Evolutionary conservation across 2,797 vertebrate species (phyloP).

Genomic region (Acrocephalus scirpaceus): DNA sequence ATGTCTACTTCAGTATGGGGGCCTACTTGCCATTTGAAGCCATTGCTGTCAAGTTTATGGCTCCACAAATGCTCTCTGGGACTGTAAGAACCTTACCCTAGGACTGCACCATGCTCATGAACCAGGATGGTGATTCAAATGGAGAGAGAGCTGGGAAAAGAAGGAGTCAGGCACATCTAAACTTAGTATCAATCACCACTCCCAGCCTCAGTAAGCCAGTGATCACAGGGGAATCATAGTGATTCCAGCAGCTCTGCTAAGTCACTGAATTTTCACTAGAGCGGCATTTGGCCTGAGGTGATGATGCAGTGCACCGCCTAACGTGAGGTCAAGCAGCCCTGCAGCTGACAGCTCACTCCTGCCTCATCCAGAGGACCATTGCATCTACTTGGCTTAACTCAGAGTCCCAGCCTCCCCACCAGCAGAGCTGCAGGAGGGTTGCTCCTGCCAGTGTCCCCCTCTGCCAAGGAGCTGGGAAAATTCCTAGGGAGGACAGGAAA

Average conservation of each 20-base stretch:
- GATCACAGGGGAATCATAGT: neutral
- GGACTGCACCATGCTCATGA: neutral
- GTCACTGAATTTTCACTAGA: neutral
- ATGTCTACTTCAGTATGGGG: neutral
- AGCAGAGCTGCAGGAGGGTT: neutral
- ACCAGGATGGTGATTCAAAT: neutral
- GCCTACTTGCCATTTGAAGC: neutral
- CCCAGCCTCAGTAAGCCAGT: neutral
- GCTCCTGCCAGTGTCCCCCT: neutral
- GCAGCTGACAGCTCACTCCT: neutral
- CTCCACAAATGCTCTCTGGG: neutral
- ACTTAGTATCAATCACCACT: neutral
- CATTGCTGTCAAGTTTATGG: neutral
- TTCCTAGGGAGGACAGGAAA: neutral
- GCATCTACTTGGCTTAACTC: neutral
- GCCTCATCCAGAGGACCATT: neutral
- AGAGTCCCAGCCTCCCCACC: neutral
- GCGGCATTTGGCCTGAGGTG: neutral
- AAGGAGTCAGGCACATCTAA: neutral
- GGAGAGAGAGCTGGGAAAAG: neutral
- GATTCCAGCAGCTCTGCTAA: neutral
- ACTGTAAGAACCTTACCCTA: neutral
- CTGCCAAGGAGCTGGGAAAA: neutral
- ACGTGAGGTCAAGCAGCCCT: neutral
- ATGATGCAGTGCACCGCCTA: neutral